A percentile compares a stretch with the other conserved stretches of the same genome.
Conservation (phyloP, 1,140 invertebrate genomes). For the Sweltsa coloradensis region DNA sequence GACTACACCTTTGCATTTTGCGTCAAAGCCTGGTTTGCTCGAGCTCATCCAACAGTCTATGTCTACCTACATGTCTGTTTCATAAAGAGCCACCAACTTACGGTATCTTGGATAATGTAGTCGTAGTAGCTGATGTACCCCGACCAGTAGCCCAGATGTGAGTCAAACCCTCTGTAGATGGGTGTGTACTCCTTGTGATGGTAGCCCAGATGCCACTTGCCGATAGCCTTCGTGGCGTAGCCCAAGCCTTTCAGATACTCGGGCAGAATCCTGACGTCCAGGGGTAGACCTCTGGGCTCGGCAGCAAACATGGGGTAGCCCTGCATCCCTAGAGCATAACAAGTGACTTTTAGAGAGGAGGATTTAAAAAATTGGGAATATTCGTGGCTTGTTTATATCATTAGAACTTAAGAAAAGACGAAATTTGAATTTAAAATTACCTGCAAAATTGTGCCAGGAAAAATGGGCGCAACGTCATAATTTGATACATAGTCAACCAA, state of each 20-base stretch:
- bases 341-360: slow-evolving; percentile 4
- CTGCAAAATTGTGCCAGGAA: too few species aligned
- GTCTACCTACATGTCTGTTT: too few species aligned
- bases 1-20: too few species aligned
- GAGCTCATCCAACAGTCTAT: too few species aligned
- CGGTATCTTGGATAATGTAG: slow-evolving; percentile 22
- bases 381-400: too few species aligned
- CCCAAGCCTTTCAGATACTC: slow-evolving; percentile 33
- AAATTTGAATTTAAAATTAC: too few species aligned
- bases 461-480: too few species aligned
- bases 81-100: slow-evolving; percentile 11
- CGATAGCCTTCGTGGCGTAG: slow-evolving; percentile 36
- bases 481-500: too few species aligned
- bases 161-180: slow-evolving; percentile 30
- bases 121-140: slow-evolving; percentile 34
- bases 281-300: slow-evolving; percentile 40
- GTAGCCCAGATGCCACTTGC: slow-evolving; percentile 39
- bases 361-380: too few species aligned
- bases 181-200: slow-evolving; percentile 28
- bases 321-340: slow-evolving; percentile 40
- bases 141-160: slow-evolving; percentile 33
- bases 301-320: slow-evolving; percentile 40
- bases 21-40: too few species aligned
- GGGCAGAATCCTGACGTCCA: slow-evolving; percentile 37
- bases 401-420: too few species aligned